phyloP scores from a whole-genome alignment of 2,888 invertebrate genomes.

The Conomelus anceps region DNA sequence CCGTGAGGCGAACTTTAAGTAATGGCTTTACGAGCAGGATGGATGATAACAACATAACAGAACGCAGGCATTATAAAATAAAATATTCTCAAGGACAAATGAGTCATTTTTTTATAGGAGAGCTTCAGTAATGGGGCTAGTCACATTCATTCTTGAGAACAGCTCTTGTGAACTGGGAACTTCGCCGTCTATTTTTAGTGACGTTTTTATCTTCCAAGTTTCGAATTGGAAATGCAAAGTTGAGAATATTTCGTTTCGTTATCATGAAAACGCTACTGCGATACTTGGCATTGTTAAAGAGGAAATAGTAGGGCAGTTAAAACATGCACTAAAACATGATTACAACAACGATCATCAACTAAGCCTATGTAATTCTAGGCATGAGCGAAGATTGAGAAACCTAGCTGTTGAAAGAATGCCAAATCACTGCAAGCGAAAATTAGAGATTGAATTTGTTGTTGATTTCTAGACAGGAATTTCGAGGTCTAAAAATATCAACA shows the following conservation, averaged over 20 bases:
- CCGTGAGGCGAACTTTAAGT: too few species aligned
- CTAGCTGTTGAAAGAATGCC: neutral
- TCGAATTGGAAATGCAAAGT: neutral
- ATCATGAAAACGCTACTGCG: neutral
- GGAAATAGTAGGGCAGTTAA: neutral
- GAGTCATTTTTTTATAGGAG: neutral
- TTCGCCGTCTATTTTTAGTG: neutral
- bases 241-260: neutral
- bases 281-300: neutral
- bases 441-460: neutral
- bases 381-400: neutral
- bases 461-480: neutral
- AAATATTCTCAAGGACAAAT: neutral
- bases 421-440: neutral
- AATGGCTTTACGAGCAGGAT: neutral
- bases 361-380: neutral
- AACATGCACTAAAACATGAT: neutral
- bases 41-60: neutral
- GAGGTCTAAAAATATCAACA: neutral
- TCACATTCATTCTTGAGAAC: neutral
- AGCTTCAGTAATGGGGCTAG: too few species aligned
- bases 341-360: too few species aligned
- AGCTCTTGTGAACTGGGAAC: neutral
- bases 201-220: neutral
- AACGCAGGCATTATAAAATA: neutral